Evolutionary conservation across 2,797 vertebrate genomes (phyloP).

Genomic region (Enteromius argenteus): DNA sequence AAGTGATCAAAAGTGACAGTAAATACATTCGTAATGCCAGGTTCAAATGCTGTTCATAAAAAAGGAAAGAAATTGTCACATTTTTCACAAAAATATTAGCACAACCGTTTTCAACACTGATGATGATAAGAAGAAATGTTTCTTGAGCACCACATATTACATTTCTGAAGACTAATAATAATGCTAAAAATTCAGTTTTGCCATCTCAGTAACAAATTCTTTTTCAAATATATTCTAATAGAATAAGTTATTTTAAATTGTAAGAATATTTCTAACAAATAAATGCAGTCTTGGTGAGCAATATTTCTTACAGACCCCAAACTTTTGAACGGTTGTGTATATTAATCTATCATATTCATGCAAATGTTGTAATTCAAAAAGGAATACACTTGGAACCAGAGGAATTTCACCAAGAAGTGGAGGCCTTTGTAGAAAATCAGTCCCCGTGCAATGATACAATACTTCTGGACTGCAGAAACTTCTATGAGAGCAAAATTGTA

Average conservation of each 20-base stretch:
- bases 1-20: not conserved
- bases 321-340: not conserved
- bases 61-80: not conserved
- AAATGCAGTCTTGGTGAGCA: not conserved
- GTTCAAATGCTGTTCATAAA: not conserved
- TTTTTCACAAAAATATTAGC: not conserved
- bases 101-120: not conserved
- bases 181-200: not conserved
- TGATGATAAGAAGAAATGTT: not conserved
- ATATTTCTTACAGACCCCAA: not conserved
- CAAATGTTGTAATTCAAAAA: slow-evolving; percentile 8
- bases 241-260: not conserved
- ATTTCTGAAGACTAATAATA: not conserved
- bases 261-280: not conserved
- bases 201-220: not conserved
- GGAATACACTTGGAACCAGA: slow-evolving; percentile 90
- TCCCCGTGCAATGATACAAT: slow-evolving; percentile 81
- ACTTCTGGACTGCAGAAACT: slow-evolving; percentile 96
- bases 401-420: slow-evolving; percentile 93
- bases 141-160: not conserved
- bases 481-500: slow-evolving; percentile 99
- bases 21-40: not conserved
- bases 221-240: not conserved
- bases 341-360: not conserved
- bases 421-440: slow-evolving; percentile 79